Percentiles rank a stretch among this genome's conserved stretches.
phyloP scores from a whole-genome alignment of 1,140 invertebrate genomes.

The Brachionus plicatilis region DNA sequence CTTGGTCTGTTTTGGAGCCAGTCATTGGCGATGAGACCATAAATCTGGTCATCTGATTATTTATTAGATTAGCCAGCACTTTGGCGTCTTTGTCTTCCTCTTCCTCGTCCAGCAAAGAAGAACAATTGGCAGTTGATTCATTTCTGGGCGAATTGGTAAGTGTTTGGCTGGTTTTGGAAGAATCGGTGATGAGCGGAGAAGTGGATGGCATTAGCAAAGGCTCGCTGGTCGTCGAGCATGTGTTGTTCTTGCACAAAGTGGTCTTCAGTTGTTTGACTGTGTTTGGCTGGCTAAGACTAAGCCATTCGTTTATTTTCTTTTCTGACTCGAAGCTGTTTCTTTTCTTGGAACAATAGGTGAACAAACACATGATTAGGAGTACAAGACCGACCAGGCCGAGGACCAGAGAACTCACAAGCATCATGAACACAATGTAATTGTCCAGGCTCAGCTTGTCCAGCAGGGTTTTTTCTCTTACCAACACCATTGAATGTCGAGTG shows the following conservation, averaged over 20 bases:
- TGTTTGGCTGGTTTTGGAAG: background rate
- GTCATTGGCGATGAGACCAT: background rate
- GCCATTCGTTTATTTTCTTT: background rate
- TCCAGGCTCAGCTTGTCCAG: background rate
- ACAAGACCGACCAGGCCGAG: background rate
- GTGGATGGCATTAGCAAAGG: background rate
- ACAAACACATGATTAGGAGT: background rate
- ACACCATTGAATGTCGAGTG: background rate
- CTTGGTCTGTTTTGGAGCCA: background rate
- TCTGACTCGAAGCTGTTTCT: background rate
- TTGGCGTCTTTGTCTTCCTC: background rate
- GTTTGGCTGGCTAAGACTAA: background rate
- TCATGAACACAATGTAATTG: background rate
- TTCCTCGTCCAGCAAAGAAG: background rate
- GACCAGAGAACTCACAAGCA: background rate
- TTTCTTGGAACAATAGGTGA: background rate
- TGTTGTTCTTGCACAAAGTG: background rate
- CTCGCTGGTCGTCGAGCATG: background rate
- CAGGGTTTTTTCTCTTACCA: conserved; percentile 1
- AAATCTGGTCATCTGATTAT: background rate
- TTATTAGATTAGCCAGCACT: background rate
- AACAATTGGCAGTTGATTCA: background rate
- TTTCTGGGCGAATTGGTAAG: conserved; percentile 12
- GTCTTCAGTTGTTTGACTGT: conserved; percentile 1
- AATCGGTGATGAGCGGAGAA: conserved; percentile 8